Percentiles rank a stretch among this genome's conserved stretches.
Evolutionary conservation across 2,888 invertebrate genomes (phyloP).

Genomic region (Calameuta pallipes): DNA sequence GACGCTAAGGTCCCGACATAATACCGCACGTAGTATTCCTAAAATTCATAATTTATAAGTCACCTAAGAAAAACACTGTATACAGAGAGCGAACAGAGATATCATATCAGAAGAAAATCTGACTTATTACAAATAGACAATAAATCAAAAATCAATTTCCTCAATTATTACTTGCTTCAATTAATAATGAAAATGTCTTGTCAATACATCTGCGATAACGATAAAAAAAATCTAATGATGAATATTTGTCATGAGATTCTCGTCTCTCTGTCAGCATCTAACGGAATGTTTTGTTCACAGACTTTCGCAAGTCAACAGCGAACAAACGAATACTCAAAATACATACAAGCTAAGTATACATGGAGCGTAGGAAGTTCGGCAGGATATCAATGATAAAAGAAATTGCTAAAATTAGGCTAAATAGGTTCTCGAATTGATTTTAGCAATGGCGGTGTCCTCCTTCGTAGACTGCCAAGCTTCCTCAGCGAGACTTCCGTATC

Average conservation of each 20-base stretch:
- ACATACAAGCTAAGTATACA: background rate
- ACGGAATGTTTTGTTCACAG: conserved; percentile 17
- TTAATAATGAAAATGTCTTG: background rate
- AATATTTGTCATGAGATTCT: background rate
- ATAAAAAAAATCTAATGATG: background rate
- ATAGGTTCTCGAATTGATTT: conserved; percentile 41
- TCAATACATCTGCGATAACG: background rate
- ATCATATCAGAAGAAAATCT: background rate
- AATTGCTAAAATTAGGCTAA: conserved; percentile 32
- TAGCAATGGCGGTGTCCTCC: conserved; percentile 36
- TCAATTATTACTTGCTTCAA: background rate
- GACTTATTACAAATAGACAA: background rate
- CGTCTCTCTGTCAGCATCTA: conserved; percentile 1
- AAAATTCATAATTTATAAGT: background rate
- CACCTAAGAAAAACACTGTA: background rate
- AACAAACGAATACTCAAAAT: background rate
- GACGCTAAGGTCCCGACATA: background rate
- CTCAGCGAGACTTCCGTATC: conserved; percentile 61
- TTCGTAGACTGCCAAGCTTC: conserved; percentile 57
- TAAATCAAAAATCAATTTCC: background rate
- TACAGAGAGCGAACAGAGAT: background rate
- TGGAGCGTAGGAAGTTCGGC: background rate
- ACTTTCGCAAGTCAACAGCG: background rate
- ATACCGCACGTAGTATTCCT: background rate
- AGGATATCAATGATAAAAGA: background rate